Conservation (phyloP, 2,888 invertebrate genomes). For the Tholera decimalis region DNA sequence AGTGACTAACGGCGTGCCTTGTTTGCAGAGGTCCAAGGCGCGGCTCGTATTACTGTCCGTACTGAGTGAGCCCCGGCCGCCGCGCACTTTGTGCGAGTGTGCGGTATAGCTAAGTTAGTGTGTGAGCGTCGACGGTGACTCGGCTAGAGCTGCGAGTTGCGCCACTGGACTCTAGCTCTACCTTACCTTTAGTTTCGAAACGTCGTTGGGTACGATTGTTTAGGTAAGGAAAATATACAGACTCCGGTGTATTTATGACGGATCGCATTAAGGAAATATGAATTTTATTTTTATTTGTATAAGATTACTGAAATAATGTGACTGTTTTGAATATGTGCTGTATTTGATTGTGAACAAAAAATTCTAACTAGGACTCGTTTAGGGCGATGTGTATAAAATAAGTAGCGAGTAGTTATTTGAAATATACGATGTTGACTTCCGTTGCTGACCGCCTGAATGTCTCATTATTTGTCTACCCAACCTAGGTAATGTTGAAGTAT, state of each 20-base stretch:
- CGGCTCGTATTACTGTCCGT: constrained; percentile 93
- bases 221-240: constrained; percentile 56
- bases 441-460: constrained; percentile 34
- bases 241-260: constrained; percentile 58
- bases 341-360: constrained; percentile 66
- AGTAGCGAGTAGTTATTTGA: constrained; percentile 49
- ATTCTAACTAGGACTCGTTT: constrained; percentile 53
- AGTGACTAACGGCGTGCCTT: constrained; percentile 82
- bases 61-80: constrained; percentile 89
- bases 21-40: constrained; percentile 94
- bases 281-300: constrained; percentile 65
- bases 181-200: constrained; percentile 56
- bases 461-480: constrained; percentile 40
- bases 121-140: constrained; percentile 53
- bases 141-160: constrained; percentile 56
- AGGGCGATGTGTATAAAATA: constrained; percentile 61
- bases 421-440: constrained; percentile 50
- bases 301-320: constrained; percentile 63
- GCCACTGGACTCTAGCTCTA: constrained; percentile 63
- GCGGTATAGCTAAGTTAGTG: constrained; percentile 66
- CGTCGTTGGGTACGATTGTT: constrained; percentile 46
- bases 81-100: constrained; percentile 64
- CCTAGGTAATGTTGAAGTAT: constrained; percentile 47
- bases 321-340: constrained; percentile 63
- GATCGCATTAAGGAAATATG: constrained; percentile 57